phyloP scores from a whole-genome alignment of 2,797 vertebrate genomes.

The Amblyopsis hoosieri region DNA sequence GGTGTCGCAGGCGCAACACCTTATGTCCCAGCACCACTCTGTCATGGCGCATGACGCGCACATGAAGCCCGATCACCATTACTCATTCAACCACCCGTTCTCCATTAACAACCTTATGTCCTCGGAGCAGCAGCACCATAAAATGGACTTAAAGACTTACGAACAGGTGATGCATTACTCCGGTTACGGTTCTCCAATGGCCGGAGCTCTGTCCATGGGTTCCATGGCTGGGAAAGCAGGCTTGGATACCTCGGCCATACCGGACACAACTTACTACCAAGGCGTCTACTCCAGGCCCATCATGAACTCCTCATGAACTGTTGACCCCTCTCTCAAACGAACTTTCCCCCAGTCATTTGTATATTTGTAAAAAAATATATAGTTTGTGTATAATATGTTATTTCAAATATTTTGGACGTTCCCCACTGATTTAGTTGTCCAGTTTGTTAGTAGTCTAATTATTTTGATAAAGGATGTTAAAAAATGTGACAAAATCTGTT shows the following conservation, averaged over 20 bases:
- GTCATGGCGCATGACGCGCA: slow-evolving; percentile 92
- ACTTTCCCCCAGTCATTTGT: slow-evolving; percentile 73
- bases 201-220: slow-evolving; percentile 92
- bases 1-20: slow-evolving; percentile 87
- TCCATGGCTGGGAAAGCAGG: slow-evolving; percentile 92
- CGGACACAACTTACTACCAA: slow-evolving; percentile 95
- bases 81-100: slow-evolving; percentile 98
- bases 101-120: slow-evolving; percentile 99
- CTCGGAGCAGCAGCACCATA: slow-evolving; percentile 95
- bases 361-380: slow-evolving; percentile 82
- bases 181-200: slow-evolving; percentile 92
- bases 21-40: slow-evolving; percentile 87
- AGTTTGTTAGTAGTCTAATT: slow-evolving; percentile 82
- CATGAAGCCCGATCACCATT: slow-evolving; percentile 97
- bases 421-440: slow-evolving; percentile 83
- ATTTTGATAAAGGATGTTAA: slow-evolving; percentile 77
- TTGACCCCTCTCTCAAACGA: slow-evolving; percentile 41
- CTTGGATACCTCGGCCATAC: slow-evolving; percentile 89
- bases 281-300: slow-evolving; percentile 96
- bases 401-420: slow-evolving; percentile 81
- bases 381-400: slow-evolving; percentile 83
- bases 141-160: slow-evolving; percentile 99
- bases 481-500: slow-evolving; percentile 80
- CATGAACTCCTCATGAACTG: slow-evolving; percentile 95
- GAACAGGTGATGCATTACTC: slow-evolving; percentile 99